These are phyloP conservation scores for Napeogenes inachia DNA, from an alignment of 2,888 invertebrate species.

Conservation along the genomic window DNA sequence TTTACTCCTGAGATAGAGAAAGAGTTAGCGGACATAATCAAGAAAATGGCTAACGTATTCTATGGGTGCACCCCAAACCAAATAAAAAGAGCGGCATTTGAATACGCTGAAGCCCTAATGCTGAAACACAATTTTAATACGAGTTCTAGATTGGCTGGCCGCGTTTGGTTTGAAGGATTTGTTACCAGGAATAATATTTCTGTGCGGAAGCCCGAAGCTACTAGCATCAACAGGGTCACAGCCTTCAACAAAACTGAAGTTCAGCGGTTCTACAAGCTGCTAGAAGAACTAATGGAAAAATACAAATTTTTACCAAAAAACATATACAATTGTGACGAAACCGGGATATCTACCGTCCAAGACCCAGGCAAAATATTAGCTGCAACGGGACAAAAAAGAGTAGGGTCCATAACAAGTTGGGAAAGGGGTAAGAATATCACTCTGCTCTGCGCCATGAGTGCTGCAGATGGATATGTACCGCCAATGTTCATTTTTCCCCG, in stretches of 20 bases:
- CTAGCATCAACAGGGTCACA: slow-evolving; percentile 29
- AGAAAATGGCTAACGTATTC: slow-evolving; percentile 36
- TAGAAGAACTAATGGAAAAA: slow-evolving; percentile 21
- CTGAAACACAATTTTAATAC: slow-evolving; percentile 28
- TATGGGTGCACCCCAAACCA: slow-evolving; percentile 34
- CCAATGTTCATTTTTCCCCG: no score
- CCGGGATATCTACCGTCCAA: slow-evolving; percentile 15
- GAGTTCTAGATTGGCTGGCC: slow-evolving; percentile 31
- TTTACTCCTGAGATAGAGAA: slow-evolving; percentile 31
- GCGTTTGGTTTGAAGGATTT: slow-evolving; percentile 33
- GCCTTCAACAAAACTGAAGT: slow-evolving; percentile 32
- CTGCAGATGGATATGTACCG: no score
- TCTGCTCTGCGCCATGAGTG: no score
- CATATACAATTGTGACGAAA: slow-evolving; percentile 31
- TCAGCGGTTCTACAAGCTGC: slow-evolving; percentile 26
- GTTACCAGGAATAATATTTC: slow-evolving; percentile 27
- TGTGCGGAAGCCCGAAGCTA: slow-evolving; percentile 22
- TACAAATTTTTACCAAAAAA: slow-evolving; percentile 16
- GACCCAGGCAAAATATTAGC: slow-evolving; percentile 1
- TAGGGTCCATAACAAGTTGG: neutral
- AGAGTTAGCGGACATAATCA: slow-evolving; percentile 31
- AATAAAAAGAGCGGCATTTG: slow-evolving; percentile 32
- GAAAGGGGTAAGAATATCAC: no score
- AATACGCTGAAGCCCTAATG: slow-evolving; percentile 22
- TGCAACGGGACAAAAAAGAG: neutral